A percentile compares a stretch with the other conserved stretches of the same genome.
Evolutionary conservation across 2,888 invertebrate genomes (phyloP).

Genomic region (Dysmachus trigonus): DNA sequence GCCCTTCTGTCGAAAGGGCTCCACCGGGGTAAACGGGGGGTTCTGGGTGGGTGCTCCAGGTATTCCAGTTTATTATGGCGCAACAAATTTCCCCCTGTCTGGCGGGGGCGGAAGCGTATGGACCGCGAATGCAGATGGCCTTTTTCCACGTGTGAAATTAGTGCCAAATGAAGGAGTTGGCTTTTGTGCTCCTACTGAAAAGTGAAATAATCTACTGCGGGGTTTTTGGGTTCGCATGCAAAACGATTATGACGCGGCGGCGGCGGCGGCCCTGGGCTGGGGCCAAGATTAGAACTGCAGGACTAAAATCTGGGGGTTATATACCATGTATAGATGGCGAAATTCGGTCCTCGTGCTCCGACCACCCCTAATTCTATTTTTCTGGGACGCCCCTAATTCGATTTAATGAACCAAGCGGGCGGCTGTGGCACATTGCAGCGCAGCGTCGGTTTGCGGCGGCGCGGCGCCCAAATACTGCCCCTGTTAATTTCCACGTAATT

Average conservation of each 20-base stretch:
- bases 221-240: neutral
- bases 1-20: neutral
- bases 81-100: neutral
- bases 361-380: neutral
- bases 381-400: neutral
- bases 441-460: neutral
- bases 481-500: constrained; percentile 23
- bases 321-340: neutral
- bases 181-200: neutral
- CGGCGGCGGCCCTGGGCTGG: neutral
- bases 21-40: neutral
- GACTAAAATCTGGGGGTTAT: neutral
- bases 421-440: neutral
- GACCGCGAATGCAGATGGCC: neutral
- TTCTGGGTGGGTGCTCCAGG: neutral
- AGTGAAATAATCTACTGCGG: neutral
- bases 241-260: neutral
- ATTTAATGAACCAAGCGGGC: constrained; percentile 11
- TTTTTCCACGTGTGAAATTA: neutral
- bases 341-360: neutral
- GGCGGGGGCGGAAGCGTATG: neutral
- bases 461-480: neutral
- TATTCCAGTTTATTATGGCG: neutral
- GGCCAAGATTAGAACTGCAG: neutral
- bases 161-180: neutral